A percentile compares a stretch with the other conserved stretches of the same genome.
These are phyloP conservation scores for Eulemur rufifrons DNA, from an alignment of 2,113 vertebrate genomes.

Conservation along the genomic window DNA sequence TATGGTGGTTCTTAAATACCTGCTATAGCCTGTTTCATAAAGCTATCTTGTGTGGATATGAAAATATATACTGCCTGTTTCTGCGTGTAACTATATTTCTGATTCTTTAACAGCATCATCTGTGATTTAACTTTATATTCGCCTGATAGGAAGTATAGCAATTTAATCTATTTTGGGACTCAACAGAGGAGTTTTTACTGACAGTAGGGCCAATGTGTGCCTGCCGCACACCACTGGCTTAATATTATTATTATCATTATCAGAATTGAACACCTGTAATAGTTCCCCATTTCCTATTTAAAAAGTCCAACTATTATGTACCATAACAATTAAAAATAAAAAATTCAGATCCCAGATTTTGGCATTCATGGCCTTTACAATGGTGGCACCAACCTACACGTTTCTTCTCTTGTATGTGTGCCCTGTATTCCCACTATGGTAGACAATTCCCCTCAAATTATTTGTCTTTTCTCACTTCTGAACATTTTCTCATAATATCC, in stretches of 20 bases:
- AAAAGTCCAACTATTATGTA: background rate
- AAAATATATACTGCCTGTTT: background rate
- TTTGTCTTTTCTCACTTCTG: background rate
- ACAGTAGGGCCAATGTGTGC: background rate
- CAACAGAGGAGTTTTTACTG: background rate
- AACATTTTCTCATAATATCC: background rate
- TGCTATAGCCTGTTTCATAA: background rate
- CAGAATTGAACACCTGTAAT: background rate
- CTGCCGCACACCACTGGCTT: background rate
- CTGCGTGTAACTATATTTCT: background rate
- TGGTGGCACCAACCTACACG: background rate
- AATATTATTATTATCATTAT: background rate
- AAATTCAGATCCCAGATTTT: background rate
- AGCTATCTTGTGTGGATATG: background rate
- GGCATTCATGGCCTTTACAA: background rate
- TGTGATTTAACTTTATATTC: background rate
- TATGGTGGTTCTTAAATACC: background rate
- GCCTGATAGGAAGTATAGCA: background rate
- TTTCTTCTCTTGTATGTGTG: background rate
- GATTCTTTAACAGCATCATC: background rate
- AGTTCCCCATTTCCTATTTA: background rate
- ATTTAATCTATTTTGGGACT: background rate
- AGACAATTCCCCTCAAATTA: background rate
- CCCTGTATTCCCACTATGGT: background rate
- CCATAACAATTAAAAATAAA: background rate